Conservation (phyloP, 1,140 invertebrate species). For the Tetramorium parvispinum region DNA sequence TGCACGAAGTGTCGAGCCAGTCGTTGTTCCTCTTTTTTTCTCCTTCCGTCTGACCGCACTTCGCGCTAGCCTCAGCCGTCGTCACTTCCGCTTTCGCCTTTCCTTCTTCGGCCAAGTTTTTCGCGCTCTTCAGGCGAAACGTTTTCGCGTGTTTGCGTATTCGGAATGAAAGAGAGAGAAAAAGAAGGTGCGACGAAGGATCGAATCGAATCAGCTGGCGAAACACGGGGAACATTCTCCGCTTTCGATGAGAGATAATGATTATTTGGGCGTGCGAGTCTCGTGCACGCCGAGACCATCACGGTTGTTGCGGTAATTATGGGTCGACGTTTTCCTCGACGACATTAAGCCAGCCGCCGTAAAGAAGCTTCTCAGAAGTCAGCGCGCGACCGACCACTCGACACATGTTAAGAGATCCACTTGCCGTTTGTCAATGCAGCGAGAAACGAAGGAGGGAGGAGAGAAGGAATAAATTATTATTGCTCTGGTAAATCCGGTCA, state of each 20-base stretch:
- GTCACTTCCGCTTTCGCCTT: neutral
- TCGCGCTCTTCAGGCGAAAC: neutral
- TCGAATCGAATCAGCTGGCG: neutral
- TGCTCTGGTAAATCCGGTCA: conserved; percentile 79
- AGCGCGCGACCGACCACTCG: conserved; percentile 70
- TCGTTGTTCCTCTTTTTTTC: conserved; percentile 60
- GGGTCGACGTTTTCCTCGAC: conserved; percentile 79
- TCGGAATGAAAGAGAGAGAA: neutral
- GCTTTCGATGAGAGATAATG: conserved; percentile 21
- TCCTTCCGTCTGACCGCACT: conserved; percentile 11
- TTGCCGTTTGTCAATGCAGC: conserved; percentile 62
- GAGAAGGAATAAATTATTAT: conserved; percentile 80
- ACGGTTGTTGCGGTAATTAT: conserved; percentile 80
- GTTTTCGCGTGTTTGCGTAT: neutral
- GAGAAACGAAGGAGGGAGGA: neutral
- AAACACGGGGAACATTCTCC: neutral
- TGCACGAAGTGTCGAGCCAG: conserved; percentile 74
- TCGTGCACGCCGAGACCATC: conserved; percentile 68
- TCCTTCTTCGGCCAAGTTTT: conserved; percentile 41
- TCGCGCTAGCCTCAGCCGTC: conserved; percentile 9
- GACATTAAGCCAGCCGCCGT: conserved; percentile 68
- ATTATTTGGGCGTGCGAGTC: conserved; percentile 24
- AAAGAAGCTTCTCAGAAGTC: conserved; percentile 80
- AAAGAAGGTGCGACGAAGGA: too few relatives aligned
- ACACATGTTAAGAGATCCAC: conserved; percentile 79